phyloP scores from a whole-genome alignment of 2,113 vertebrate species.

The Hymenochirus boettgeri region DNA sequence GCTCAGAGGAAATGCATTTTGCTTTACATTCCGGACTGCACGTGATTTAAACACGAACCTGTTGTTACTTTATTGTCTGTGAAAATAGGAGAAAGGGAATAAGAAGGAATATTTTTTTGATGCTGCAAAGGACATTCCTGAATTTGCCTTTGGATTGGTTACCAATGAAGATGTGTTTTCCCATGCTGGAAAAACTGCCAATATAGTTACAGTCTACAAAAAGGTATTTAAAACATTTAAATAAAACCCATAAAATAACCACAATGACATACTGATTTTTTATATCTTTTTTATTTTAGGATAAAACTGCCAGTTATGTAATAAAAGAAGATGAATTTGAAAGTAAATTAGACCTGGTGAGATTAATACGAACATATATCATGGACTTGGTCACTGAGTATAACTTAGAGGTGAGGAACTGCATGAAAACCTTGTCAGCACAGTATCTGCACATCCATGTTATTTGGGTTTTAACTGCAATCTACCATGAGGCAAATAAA shows the following conservation, averaged over 20 bases:
- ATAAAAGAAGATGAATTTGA: conserved; percentile 52
- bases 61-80: no score
- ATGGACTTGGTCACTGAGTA: conserved; percentile 71
- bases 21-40: no score
- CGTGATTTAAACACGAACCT: no score
- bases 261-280: no score
- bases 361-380: conserved; percentile 63
- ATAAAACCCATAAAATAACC: no score
- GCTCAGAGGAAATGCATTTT: no score
- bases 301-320: conserved; percentile 56
- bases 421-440: no score
- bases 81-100: conserved; percentile 70
- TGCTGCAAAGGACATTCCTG: conserved; percentile 69
- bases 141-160: conserved; percentile 72
- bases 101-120: conserved; percentile 67
- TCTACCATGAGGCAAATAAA: no score
- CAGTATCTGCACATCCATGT: no score
- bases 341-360: conserved; percentile 50
- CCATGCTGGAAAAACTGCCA: conserved; percentile 60
- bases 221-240: conserved; percentile 76
- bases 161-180: conserved; percentile 51
- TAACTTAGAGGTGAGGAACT: conserved; percentile 58
- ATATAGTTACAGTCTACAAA: conserved; percentile 72
- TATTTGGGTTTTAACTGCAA: no score
- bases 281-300: no score